Evolutionary conservation across 2,888 invertebrate genomes (phyloP), one percentile per base, ranked within the genome.

Genomic region (Caenorhabditis macrosperma): DNA sequence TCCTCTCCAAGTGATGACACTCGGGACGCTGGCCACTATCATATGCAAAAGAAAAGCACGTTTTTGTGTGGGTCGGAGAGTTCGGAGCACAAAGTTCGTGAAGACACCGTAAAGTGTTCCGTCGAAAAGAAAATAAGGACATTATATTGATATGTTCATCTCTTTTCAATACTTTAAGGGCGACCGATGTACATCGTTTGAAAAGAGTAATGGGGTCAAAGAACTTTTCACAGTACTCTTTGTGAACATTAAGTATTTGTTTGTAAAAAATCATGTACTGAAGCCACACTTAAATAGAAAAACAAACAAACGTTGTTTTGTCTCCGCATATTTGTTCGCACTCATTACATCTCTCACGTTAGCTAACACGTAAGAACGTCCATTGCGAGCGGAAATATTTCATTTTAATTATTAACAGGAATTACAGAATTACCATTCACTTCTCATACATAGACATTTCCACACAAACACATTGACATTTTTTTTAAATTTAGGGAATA

Each of bases 1-100:
- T 74, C 74, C 57, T 63, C 72, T 72, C 74, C 74, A 64, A 61
- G 64, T 57, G 74, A 74, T 74, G 74, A 74, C 74, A 74, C 74
- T 64, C 44, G 61, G 30, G 68, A 24, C 28, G 15, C 12, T 38
- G 52, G 48, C 60, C 35, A 24, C 68, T 54, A 61, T 71, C 60
- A 71, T 71, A 61, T 61, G 41, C 60, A 28, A 33, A 10, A 33
- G 28, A 38, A 20, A 28, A 28, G 38, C 55, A 24, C 30, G n/a
- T 59, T 69, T 71, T 61, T 61, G 41, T 44, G 60, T n/a, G 20
- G 33, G 38, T 46, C 24, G 24, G 60, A 60, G 60, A 61, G 33
- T 22, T 1, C 10, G 17, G 6, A 28, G 55, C 63, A 72, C 55
- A 72, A 63, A 72, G 72, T 63, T 72, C 72, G 46, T 10, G 9